These are phyloP conservation scores for Pogoniulus pusillus DNA, from an alignment of 2,797 vertebrate species.

Conservation along the genomic window DNA sequence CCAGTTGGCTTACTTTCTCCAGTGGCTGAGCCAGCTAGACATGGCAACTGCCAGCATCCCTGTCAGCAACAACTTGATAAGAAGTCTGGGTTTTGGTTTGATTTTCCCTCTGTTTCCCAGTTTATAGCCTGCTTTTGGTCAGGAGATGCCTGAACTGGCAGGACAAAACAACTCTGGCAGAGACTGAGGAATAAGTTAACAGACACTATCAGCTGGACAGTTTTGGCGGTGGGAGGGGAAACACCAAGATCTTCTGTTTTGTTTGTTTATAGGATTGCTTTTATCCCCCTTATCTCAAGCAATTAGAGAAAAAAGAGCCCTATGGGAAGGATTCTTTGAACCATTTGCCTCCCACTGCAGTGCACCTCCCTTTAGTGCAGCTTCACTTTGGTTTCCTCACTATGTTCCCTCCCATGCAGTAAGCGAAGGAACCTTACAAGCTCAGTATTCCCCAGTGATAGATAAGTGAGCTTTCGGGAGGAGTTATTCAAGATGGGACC, in stretches of 20 bases:
- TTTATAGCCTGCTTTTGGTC: background rate
- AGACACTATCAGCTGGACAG: background rate
- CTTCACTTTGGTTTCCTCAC: accelerated
- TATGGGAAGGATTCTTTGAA: background rate
- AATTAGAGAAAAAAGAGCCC: background rate
- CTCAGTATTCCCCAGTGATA: background rate
- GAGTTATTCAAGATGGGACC: too few relatives aligned
- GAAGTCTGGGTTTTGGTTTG: background rate
- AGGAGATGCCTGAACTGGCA: background rate
- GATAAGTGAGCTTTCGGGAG: background rate
- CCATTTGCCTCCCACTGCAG: background rate
- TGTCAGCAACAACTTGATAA: background rate
- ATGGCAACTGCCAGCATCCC: accelerated
- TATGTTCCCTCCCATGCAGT: background rate
- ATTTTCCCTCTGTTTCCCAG: background rate
- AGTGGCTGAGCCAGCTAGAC: background rate
- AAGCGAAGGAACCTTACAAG: background rate
- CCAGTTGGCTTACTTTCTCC: background rate
- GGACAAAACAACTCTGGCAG: background rate
- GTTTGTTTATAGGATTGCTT: background rate
- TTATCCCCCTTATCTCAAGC: background rate
- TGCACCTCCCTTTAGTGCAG: too few relatives aligned
- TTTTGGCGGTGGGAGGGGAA: background rate
- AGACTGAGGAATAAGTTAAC: background rate
- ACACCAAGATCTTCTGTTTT: background rate